Evolutionary conservation across 2,888 invertebrate genomes (phyloP), one percentile per base, ranked within the genome.

Genomic region (Boloria euphrosyne): DNA sequence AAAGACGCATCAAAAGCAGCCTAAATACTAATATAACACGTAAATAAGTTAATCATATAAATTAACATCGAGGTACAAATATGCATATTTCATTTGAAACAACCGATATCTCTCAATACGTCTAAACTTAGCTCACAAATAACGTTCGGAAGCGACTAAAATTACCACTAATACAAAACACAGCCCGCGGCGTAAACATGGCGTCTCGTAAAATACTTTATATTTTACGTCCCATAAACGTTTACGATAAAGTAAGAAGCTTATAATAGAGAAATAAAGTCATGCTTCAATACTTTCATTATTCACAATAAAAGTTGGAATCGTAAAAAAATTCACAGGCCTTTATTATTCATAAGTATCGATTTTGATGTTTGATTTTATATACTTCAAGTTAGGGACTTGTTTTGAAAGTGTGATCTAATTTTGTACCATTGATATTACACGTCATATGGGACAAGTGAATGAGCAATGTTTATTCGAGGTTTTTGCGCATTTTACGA

Each of bases 181-280:
- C 54, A 62, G 62, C 68, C 69, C 49, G 66, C 18, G 64, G 69
- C 60, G 64, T 62, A 66, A 71, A 71, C 66, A 65, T 63, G 70
- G 65, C 63, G 52, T 38, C 18, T 69, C 71, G 68, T 71, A 71
- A 73, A 73, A 70, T 65, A 70, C 65, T 71, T 67, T 62, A 66
- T 67, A 69, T 67, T 71, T 71, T 68, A 73, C 67, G 70, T 70
- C 64, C 60, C 67, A 71, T 71, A 71, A 71, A 68, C 68, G 60
- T 62, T 65, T 54, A 66, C 60, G 67, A 70, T 70, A 62, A 68
- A 70, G 67, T 70, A 62, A 71, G 65, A 59, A 69, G 66, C 66
- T 68, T 61, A 62, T 70, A 68, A 70, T 22, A 68, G 57, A 50
- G 54, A 53, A 68, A 68, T 70, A 70, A 68, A 55, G 57, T 60